These are phyloP conservation scores for Triplophysa tibetana DNA, from an alignment of 2,113 vertebrate species.

Conservation along the genomic window DNA sequence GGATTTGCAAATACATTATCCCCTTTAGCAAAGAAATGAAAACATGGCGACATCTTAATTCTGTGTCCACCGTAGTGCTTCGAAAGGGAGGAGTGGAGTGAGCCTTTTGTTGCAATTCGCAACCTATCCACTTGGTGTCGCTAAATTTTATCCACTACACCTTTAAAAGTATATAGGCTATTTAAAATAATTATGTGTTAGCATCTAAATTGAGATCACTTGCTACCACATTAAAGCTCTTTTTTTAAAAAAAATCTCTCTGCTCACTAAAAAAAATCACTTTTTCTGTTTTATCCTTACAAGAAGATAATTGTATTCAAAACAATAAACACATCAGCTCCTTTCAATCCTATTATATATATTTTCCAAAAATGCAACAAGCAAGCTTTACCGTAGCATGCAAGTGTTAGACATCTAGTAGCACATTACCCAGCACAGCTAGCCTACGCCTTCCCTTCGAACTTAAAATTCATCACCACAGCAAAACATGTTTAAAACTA, in stretches of 20 bases:
- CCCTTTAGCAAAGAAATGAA: no score
- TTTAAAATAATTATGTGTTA: no score
- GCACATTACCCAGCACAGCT: not conserved
- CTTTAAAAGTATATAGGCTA: not conserved
- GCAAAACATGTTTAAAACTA: slow-evolving; percentile 13
- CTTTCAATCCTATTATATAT: not conserved
- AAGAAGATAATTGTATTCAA: not conserved
- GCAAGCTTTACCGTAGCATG: not conserved
- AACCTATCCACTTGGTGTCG: no score
- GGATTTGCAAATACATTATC: no score
- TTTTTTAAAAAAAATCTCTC: no score
- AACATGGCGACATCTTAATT: no score
- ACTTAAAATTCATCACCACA: slow-evolving; percentile 11
- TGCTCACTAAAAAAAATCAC: not conserved
- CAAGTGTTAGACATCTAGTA: not conserved
- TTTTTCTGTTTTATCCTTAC: not conserved
- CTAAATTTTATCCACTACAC: no score
- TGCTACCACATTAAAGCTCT: not conserved
- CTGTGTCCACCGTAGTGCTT: no score
- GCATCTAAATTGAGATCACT: not conserved
- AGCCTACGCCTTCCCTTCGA: not conserved
- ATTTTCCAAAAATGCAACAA: not conserved
- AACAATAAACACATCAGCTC: slow-evolving; percentile 6
- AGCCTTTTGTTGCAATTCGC: no score
- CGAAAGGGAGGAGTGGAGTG: no score